Evolutionary conservation across 2,113 vertebrate species (phyloP).

Genomic region (Brachypteracias leptosomus): DNA sequence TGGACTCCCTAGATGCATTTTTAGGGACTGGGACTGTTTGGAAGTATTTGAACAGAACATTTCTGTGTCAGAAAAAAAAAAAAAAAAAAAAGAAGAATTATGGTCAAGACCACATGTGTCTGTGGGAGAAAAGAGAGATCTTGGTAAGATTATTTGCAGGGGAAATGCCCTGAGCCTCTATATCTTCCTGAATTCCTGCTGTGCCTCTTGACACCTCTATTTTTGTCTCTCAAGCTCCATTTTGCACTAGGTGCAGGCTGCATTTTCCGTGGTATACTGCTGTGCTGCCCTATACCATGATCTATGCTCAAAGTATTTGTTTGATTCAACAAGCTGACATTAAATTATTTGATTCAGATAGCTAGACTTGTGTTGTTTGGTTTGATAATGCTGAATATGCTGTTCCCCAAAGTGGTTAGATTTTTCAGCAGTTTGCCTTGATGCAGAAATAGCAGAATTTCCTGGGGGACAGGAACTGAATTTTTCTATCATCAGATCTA

Average conservation of each 20-base stretch:
- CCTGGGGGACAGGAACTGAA: not conserved
- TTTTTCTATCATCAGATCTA: not conserved
- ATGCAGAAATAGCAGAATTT: not conserved
- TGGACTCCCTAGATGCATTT: not conserved
- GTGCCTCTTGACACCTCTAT: not conserved
- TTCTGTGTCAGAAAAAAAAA: not conserved
- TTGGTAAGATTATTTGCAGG: not conserved
- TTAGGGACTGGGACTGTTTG: not conserved
- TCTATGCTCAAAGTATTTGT: not conserved
- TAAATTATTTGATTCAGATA: not conserved
- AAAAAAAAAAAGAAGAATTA: not conserved
- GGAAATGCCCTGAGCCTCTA: not conserved
- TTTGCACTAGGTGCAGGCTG: not conserved
- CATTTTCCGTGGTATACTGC: not conserved
- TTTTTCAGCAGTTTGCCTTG: not conserved
- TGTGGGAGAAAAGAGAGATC: not conserved
- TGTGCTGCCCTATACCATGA: not conserved
- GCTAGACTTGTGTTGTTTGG: not conserved
- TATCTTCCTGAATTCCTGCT: not conserved
- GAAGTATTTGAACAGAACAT: not conserved
- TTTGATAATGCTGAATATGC: constrained; percentile 7
- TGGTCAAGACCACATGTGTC: not conserved
- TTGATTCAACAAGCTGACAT: not conserved
- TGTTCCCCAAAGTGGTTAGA: not conserved
- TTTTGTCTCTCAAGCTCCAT: not conserved